A percentile compares a stretch with the other conserved stretches of the same genome.
Evolutionary conservation across 2,888 invertebrate genomes (phyloP).

Genomic region (Dexiosoma caninum): DNA sequence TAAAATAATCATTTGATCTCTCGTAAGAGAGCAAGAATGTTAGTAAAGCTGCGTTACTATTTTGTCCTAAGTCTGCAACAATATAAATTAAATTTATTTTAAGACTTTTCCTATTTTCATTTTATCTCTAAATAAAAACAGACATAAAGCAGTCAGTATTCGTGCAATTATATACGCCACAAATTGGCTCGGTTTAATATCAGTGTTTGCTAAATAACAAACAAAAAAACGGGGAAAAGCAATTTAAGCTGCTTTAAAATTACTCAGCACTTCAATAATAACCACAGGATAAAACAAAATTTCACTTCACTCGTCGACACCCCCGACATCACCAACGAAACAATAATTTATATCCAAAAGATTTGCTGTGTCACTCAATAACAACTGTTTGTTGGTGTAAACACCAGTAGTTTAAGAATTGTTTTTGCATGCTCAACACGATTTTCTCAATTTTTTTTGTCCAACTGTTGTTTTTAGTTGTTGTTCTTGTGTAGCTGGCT

Average conservation of each 20-base stretch:
- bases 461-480: background rate
- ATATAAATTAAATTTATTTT: slow-evolving; percentile 5
- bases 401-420: slow-evolving; percentile 6
- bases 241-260: slow-evolving; percentile 41
- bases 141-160: background rate
- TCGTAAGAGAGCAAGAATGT: background rate
- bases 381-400: slow-evolving; percentile 48
- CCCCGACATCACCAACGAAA: slow-evolving; percentile 7
- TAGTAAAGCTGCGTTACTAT: no score
- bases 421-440: slow-evolving; percentile 23
- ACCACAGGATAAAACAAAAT: background rate
- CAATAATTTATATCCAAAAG: slow-evolving; percentile 34
- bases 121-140: background rate
- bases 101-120: slow-evolving; percentile 29
- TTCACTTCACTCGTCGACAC: slow-evolving; percentile 29
- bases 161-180: slow-evolving; percentile 11
- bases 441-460: background rate
- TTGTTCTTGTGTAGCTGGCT: slow-evolving; percentile 25
- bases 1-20: no score
- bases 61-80: background rate
- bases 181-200: slow-evolving; percentile 1
- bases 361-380: slow-evolving; percentile 47
- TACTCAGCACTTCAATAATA: slow-evolving; percentile 20
- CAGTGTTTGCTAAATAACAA: background rate
- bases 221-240: background rate